Conservation (phyloP, 2,113 vertebrate species). For the Actenoides hombroni region DNA sequence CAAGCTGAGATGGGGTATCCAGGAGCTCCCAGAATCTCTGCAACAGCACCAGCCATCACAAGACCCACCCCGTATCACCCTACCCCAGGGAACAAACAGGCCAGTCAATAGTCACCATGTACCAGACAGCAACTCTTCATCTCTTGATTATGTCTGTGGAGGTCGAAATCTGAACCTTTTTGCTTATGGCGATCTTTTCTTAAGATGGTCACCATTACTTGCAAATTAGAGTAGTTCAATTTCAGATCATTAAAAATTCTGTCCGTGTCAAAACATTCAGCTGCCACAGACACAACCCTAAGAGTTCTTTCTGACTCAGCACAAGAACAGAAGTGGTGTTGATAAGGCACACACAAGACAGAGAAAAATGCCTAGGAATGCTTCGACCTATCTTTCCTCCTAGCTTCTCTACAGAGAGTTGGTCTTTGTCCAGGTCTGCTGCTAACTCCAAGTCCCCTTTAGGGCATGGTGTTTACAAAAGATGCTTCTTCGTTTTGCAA, state of each 20-base stretch:
- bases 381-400: not conserved
- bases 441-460: not conserved
- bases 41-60: not conserved
- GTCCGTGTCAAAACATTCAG: not conserved
- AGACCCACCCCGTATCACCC: not conserved
- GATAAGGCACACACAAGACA: not conserved
- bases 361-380: not conserved
- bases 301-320: not conserved
- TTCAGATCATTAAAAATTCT: not conserved
- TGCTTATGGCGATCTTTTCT: not conserved
- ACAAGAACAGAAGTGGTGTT: not conserved
- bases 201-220: not conserved
- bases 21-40: fast-evolving
- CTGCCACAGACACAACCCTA: not conserved
- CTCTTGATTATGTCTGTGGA: not conserved
- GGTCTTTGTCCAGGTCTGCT: not conserved
- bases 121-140: not conserved
- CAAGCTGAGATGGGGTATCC: not conserved
- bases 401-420: not conserved
- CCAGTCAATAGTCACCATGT: not conserved
- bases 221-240: not conserved
- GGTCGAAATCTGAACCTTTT: not conserved
- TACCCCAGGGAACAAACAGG: not conserved
- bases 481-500: not conserved
- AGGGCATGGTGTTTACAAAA: not conserved